Conservation (phyloP, 2,888 invertebrate species). For the Epirrhoe alternata region DNA sequence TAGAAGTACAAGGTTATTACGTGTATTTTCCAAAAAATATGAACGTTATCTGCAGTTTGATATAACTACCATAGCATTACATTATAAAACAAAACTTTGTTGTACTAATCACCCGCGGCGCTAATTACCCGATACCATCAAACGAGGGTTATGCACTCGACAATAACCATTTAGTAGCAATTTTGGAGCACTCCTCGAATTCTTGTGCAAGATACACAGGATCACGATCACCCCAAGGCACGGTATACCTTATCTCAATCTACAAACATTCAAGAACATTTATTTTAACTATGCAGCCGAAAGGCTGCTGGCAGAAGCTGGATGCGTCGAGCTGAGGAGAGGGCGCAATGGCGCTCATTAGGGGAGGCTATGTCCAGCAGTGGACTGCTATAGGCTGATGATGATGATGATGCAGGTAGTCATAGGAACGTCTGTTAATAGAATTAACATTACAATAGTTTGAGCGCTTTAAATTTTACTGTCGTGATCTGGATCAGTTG, state of each 20-base stretch:
- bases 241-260: not conserved
- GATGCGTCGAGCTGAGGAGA: no score
- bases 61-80: not conserved
- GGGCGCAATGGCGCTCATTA: no score
- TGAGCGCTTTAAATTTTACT: no score
- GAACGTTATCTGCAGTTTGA: not conserved
- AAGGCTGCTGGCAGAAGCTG: no score
- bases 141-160: slow-evolving; percentile 15
- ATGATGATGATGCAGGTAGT: no score
- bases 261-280: not conserved
- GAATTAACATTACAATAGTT: no score
- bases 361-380: no score
- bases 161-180: slow-evolving; percentile 13
- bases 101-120: slow-evolving; percentile 12
- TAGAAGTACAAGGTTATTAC: no score
- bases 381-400: no score
- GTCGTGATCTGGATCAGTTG: no score
- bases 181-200: slow-evolving; percentile 3
- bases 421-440: no score
- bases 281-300: no score
- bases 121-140: slow-evolving; percentile 38
- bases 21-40: not conserved
- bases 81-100: not conserved
- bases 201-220: not conserved
- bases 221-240: not conserved